Percentiles rank a stretch among this genome's conserved stretches.
Evolutionary conservation across 2,888 invertebrate species (phyloP).

Genomic region (Dicyrtomina minuta): DNA sequence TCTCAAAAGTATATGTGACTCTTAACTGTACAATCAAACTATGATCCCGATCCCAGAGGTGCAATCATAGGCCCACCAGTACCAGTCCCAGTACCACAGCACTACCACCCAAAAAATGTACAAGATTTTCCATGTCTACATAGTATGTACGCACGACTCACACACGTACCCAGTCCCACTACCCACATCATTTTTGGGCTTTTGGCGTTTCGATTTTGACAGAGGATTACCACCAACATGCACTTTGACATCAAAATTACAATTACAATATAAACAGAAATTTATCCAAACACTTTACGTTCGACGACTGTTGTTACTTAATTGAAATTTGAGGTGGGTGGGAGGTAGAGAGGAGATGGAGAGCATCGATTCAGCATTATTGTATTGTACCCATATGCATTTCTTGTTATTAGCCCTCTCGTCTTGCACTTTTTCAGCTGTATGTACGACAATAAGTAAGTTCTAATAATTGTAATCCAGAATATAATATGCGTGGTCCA

Average conservation of each 20-base stretch:
- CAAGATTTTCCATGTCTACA: no score
- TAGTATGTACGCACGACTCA: no score
- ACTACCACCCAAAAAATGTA: no score
- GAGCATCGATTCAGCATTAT: no score
- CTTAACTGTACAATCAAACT: not conserved
- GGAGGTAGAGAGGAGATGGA: not conserved
- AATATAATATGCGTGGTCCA: no score
- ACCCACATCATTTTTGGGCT: slow-evolving; percentile 17
- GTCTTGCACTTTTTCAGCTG: not conserved
- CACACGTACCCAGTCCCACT: not conserved
- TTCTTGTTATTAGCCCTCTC: no score
- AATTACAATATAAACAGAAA: slow-evolving; percentile 30
- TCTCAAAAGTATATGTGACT: not conserved
- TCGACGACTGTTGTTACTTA: slow-evolving; percentile 15
- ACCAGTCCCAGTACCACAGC: no score
- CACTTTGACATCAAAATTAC: slow-evolving; percentile 30
- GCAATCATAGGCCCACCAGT: no score
- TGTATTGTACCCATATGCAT: no score
- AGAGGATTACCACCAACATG: slow-evolving; percentile 28
- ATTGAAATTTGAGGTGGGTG: slow-evolving; percentile 26
- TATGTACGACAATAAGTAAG: no score
- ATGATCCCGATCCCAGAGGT: not conserved
- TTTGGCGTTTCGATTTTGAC: slow-evolving; percentile 23
- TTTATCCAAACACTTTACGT: slow-evolving; percentile 8
- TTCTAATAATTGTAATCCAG: no score